Base-by-base conservation (phyloP, 2,888 invertebrate species). In the Lasius platythorax region DNA sequence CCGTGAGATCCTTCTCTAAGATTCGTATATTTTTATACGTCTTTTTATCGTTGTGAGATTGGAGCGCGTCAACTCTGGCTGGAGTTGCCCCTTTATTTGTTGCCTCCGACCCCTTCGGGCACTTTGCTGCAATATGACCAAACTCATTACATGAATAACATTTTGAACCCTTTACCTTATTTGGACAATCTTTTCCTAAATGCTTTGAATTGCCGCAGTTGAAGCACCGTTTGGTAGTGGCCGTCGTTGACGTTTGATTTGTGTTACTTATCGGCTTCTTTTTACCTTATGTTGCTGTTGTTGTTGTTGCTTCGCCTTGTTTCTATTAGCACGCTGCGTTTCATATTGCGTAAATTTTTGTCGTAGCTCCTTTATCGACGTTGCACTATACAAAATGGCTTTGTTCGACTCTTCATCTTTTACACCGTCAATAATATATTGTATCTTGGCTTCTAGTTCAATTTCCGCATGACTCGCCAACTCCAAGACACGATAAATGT, bases 401-500 rank as follows among this genome's bases (percentile, higher is more conserved):
- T 46, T 50, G 18, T 46, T 46, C 1, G 6, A 23, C 18, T 43
- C 50, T 0, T 70, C 28, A 0, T 70, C 50, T 3, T 37, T 15
- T 1, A 70, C 46, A 12, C 70, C 70, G 28, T 50, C 50, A 2
- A 70, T 46, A 8, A 74, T 58, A 11, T 58, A 58, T 58, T 58
- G 58, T 3, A 58, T 30, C 33, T 63, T 63, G 1, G 33, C 61
- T 11, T 75, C 28, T 0, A 43, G 0, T n/a, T 81, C 81, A 0
- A 84, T 84, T 9, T 79, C 50, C 2, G 73, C 73, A 23, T 84
- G 84, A 28, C 73, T 79, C 2, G 79, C 73, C 15, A 79, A 1
- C 40, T 84, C 84, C n/a, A 84, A 30, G 23, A 84, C 56, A 5
- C 79, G 78, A 40, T 79, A 84, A 6, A 79, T n/a, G 23, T 79